These are phyloP conservation scores for Poliocrania exsul DNA, from an alignment of 2,797 vertebrate species.

Conservation along the genomic window DNA sequence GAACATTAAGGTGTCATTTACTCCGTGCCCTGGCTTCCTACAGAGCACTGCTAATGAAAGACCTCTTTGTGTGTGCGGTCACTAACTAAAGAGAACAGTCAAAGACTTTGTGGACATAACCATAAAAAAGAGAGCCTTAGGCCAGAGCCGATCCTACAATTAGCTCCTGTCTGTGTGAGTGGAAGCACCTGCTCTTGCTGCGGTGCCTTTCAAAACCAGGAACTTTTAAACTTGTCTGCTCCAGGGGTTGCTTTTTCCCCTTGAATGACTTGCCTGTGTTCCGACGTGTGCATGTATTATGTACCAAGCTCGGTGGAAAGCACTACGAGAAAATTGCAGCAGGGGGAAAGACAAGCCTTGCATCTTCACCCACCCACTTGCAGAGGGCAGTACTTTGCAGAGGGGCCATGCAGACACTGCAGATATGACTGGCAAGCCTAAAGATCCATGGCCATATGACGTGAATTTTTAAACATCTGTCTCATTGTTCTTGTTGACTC, in stretches of 20 bases:
- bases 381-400: not conserved
- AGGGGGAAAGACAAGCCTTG: not conserved
- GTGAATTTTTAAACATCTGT: not conserved
- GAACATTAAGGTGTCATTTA: conserved; percentile 80
- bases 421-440: not conserved
- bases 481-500: not conserved
- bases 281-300: fast-evolving
- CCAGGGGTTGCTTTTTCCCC: conserved; percentile 26
- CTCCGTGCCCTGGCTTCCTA: conserved; percentile 68
- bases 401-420: not conserved
- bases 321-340: not conserved
- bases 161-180: conserved; percentile 62
- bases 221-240: conserved; percentile 26
- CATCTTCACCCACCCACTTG: not conserved
- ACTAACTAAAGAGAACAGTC: conserved; percentile 66
- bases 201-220: conserved; percentile 33
- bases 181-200: conserved; percentile 63
- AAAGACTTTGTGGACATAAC: conserved; percentile 52
- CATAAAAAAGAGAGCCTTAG: conserved; percentile 60
- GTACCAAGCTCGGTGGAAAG: not conserved
- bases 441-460: fast-evolving
- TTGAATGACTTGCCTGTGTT: not conserved
- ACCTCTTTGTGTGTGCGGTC: conserved; percentile 70
- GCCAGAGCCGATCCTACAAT: conserved; percentile 64
- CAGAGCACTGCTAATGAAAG: conserved; percentile 73